Conservation (phyloP, 92 coral and sea anemone genomes). For the Umimayanthus kanabou region DNA sequence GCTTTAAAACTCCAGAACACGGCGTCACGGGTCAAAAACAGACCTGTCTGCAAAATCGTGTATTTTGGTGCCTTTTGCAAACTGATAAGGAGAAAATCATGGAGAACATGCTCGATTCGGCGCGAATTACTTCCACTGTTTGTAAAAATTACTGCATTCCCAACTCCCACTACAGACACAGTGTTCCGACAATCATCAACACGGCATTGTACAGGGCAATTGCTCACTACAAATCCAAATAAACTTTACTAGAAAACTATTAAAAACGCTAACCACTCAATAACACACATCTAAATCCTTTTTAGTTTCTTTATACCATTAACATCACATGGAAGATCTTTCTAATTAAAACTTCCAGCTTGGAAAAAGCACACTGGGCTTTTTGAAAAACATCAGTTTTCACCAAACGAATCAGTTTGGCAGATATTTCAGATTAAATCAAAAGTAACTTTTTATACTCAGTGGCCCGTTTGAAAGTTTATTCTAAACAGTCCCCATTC, state of each 20-base stretch:
- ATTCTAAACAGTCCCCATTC: not conserved
- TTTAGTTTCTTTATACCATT: not conserved
- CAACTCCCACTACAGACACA: not conserved
- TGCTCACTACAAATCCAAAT: not conserved
- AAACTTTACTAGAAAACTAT: not conserved
- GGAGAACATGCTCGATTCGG: not conserved
- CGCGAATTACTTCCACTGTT: not conserved
- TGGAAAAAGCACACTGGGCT: not conserved
- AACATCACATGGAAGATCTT: not conserved
- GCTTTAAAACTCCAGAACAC: not conserved
- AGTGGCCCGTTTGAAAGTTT: not conserved
- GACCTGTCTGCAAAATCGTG: conserved; percentile 9
- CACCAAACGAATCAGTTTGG: not conserved
- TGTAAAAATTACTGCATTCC: not conserved
- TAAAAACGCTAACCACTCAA: not conserved
- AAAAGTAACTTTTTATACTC: not conserved
- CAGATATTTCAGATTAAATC: not conserved
- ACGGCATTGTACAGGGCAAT: not conserved
- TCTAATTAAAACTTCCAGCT: not conserved
- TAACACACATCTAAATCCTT: not conserved
- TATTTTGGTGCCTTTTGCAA: conserved; percentile 3
- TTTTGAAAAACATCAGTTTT: no score
- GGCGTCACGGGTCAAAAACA: not conserved
- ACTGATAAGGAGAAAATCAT: not conserved
- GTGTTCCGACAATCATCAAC: not conserved